Percentiles rank a stretch among this genome's conserved stretches.
Evolutionary conservation across 1,140 invertebrate genomes (phyloP).

Genomic region (Temnothorax curvispinosus): DNA sequence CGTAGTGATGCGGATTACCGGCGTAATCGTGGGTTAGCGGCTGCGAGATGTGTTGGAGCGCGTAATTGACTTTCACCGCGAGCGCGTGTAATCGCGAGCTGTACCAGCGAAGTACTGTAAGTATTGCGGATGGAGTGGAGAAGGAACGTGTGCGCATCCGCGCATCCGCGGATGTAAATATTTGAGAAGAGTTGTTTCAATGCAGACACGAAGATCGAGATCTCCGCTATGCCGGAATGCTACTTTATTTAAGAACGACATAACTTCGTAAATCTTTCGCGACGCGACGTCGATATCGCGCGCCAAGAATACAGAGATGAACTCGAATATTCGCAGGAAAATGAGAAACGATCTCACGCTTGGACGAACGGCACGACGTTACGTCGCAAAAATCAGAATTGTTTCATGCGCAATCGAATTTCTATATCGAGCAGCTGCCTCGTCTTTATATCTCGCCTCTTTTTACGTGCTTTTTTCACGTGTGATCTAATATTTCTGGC

Average conservation of each 20-base stretch:
- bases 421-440: not conserved
- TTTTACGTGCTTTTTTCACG: not conserved
- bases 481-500: not conserved
- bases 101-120: not conserved
- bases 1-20: conserved; percentile 30
- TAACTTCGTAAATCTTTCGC: conserved; percentile 25
- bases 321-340: not conserved
- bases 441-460: not conserved
- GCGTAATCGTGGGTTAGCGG: not conserved
- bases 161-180: conserved; percentile 27
- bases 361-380: not conserved
- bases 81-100: conserved; percentile 3
- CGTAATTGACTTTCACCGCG: conserved; percentile 46
- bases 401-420: conserved; percentile 28
- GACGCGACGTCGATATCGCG: not conserved
- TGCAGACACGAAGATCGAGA: not conserved
- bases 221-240: not conserved
- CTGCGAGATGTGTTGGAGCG: not conserved
- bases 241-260: conserved; percentile 32
- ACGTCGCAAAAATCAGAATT: conserved; percentile 23
- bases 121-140: not conserved
- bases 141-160: not conserved
- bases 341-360: conserved; percentile 3
- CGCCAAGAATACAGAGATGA: not conserved
- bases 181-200: conserved; percentile 40